Conservation (phyloP, 2,797 vertebrate genomes). For the Bradypodion pumilum region DNA sequence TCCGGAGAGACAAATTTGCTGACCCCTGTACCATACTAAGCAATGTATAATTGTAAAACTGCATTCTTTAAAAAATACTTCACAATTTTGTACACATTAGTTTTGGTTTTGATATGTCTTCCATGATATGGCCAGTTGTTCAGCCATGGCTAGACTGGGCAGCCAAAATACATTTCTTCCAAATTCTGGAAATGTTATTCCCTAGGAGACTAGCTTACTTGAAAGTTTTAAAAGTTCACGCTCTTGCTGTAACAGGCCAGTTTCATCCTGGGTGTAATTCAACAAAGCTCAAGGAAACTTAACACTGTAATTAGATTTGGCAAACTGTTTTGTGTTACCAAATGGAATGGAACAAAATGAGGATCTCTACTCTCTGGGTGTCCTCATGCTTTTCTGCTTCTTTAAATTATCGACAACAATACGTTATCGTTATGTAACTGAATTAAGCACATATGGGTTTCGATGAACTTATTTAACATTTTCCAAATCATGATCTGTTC, state of each 20-base stretch:
- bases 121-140: constrained; percentile 31
- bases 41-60: constrained; percentile 12
- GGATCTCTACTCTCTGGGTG: constrained; percentile 58
- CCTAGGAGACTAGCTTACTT: neutral
- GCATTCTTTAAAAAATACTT: neutral
- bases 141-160: neutral
- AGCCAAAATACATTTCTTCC: constrained; percentile 10
- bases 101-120: constrained; percentile 8
- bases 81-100: constrained; percentile 14
- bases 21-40: too few relatives aligned
- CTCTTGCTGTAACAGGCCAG: neutral
- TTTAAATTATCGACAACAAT: constrained; percentile 64
- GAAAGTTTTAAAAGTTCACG: neutral
- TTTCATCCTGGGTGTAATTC: neutral
- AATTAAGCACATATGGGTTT: constrained; percentile 64
- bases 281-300: neutral
- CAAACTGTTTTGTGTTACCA: neutral
- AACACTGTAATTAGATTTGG: neutral
- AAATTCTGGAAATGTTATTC: constrained; percentile 19
- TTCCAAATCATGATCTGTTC: constrained; percentile 45
- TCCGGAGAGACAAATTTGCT: too few relatives aligned
- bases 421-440: constrained; percentile 55
- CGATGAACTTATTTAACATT: constrained; percentile 60
- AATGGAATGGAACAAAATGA: constrained; percentile 58
- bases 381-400: constrained; percentile 52